Conservation (phyloP, 2,113 vertebrate species). For the Ceyx margarethae region DNA sequence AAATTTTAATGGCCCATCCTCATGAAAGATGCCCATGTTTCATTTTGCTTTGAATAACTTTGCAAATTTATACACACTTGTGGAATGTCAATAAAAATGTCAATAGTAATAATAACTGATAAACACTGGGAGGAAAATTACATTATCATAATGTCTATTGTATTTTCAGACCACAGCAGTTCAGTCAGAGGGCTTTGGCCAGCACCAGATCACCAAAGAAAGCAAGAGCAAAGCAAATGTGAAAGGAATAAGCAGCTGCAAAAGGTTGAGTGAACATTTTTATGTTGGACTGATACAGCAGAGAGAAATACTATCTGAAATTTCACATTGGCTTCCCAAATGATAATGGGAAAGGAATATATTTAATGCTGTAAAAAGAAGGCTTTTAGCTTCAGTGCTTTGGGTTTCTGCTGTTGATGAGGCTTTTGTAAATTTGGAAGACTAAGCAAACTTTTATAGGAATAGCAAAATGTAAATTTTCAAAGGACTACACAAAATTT, state of each 20-base stretch:
- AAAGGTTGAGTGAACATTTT: neutral
- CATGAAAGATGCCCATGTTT: neutral
- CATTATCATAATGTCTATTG: neutral
- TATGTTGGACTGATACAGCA: neutral
- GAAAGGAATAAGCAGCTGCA: neutral
- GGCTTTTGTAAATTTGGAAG: neutral
- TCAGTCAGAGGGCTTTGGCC: neutral
- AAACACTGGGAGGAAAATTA: neutral
- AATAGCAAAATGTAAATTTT: neutral
- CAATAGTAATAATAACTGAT: neutral
- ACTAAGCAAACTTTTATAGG: neutral
- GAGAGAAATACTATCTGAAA: neutral
- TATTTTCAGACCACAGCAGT: neutral
- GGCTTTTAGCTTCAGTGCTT: neutral
- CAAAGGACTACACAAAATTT: neutral
- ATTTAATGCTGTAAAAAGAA: conserved; percentile 10
- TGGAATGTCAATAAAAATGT: neutral
- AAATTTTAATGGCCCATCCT: neutral
- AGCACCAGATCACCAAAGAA: neutral
- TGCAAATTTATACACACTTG: neutral
- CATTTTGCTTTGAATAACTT: neutral
- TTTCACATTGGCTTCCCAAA: neutral
- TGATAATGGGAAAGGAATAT: neutral
- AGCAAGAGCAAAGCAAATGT: neutral
- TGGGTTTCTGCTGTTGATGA: neutral